Percentiles rank a stretch among this genome's conserved stretches.
Evolutionary conservation across 2,113 vertebrate genomes (phyloP).

Genomic region (Lepidothrix coronata): DNA sequence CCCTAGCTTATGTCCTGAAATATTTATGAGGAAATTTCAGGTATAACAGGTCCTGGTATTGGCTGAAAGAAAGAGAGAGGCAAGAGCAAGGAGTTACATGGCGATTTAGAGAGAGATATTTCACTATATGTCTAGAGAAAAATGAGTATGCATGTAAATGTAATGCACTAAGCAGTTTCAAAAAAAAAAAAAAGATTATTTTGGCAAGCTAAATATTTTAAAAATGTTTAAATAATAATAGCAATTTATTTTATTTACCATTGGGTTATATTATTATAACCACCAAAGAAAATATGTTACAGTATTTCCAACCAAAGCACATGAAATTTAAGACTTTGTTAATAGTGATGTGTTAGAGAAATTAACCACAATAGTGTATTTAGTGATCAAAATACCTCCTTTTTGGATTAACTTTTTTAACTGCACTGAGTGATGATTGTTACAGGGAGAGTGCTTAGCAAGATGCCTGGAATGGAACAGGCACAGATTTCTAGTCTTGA

Average conservation of each 20-base stretch:
- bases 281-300: neutral
- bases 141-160: neutral
- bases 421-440: neutral
- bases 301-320: neutral
- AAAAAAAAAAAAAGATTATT: neutral
- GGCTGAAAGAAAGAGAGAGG: neutral
- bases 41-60: rapidly evolving
- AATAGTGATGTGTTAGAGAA: neutral
- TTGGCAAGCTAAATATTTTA: neutral
- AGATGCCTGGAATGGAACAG: neutral
- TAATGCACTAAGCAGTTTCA: neutral
- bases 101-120: neutral
- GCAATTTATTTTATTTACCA: neutral
- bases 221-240: neutral
- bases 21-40: neutral
- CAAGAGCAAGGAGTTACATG: neutral
- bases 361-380: neutral
- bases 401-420: neutral
- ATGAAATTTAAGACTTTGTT: neutral
- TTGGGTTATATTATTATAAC: neutral
- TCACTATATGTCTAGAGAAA: neutral
- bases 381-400: neutral
- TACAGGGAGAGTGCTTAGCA: neutral
- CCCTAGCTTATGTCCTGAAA: neutral
- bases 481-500: neutral